A percentile compares a stretch with the other conserved stretches of the same genome.
Conservation (phyloP, 1,140 invertebrate species). For the Diachasma alloeum region DNA sequence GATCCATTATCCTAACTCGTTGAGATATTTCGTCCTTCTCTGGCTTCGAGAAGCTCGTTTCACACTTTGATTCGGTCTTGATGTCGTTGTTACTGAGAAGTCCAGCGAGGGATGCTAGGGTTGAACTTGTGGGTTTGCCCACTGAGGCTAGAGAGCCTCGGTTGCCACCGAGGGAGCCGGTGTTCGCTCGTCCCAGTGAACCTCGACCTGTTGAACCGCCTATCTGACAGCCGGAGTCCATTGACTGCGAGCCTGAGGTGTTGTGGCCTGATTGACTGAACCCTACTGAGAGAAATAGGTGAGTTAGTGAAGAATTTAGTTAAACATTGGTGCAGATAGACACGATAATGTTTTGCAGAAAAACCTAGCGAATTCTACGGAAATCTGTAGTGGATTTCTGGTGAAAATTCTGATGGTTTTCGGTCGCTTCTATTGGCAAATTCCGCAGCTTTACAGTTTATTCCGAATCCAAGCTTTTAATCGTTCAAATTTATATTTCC, state of each 20-base stretch:
- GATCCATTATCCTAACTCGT: conserved; percentile 75
- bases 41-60: conserved; percentile 59
- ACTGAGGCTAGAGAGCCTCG: conserved; percentile 80
- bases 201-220: conserved; percentile 62
- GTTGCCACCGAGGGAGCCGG: conserved; percentile 71
- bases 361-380: too few relatives aligned
- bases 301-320: not conserved
- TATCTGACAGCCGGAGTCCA: conserved; percentile 65
- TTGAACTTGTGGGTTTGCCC: conserved; percentile 83
- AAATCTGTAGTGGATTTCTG: too few relatives aligned
- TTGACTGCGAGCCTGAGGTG: conserved; percentile 67
- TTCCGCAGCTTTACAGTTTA: too few relatives aligned
- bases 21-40: conserved; percentile 69
- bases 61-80: conserved; percentile 58
- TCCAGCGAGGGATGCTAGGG: conserved; percentile 82
- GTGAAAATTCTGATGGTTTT: too few relatives aligned
- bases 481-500: too few relatives aligned
- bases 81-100: conserved; percentile 67
- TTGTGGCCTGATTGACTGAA: conserved; percentile 64
- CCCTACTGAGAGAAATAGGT: conserved; percentile 35
- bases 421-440: too few relatives aligned
- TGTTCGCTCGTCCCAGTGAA: conserved; percentile 62
- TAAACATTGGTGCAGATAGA: too few relatives aligned
- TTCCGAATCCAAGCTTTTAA: too few relatives aligned
- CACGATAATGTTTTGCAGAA: too few relatives aligned